These are phyloP conservation scores for Drosophila murphyi DNA, from an alignment of 1,140 invertebrate genomes.

Conservation along the genomic window DNA sequence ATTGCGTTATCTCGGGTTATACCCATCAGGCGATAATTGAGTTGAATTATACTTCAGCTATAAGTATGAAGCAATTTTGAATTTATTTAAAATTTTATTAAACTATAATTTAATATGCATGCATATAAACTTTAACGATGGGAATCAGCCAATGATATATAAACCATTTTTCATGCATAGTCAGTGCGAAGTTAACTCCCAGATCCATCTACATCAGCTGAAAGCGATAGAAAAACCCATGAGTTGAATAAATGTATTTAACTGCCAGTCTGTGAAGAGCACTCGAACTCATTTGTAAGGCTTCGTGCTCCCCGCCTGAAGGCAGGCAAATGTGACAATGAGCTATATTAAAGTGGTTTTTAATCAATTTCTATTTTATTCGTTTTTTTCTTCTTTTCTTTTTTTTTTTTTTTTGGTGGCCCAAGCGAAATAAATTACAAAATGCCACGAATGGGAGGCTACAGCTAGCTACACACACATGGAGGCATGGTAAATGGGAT, in stretches of 20 bases:
- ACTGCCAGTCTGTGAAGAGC: not conserved
- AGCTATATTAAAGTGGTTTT: slow-evolving; percentile 76
- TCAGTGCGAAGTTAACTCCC: not conserved
- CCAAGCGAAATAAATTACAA: slow-evolving; percentile 70
- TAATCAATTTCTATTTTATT: slow-evolving; percentile 68
- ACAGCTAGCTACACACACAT: slow-evolving; percentile 5
- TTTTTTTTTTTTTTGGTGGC: slow-evolving; percentile 14
- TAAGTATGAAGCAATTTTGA: not conserved
- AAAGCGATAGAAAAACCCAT: too few relatives aligned
- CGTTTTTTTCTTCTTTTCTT: not conserved
- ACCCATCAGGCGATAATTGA: not conserved
- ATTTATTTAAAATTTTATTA: too few relatives aligned
- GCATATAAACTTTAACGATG: too few relatives aligned
- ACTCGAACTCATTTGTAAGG: slow-evolving; percentile 35
- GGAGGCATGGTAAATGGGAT: slow-evolving; percentile 40
- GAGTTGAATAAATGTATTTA: not conserved
- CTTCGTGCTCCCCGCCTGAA: slow-evolving; percentile 7
- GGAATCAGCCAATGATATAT: too few relatives aligned
- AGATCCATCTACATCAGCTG: not conserved
- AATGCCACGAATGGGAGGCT: slow-evolving; percentile 42
- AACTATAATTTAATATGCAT: too few relatives aligned
- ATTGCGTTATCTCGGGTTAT: not conserved
- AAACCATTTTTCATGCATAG: too few relatives aligned
- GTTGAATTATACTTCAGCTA: not conserved
- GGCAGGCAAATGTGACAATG: slow-evolving; percentile 57